phyloP scores from a whole-genome alignment of 2,113 vertebrate genomes.

The Syngnathus scovelli region DNA sequence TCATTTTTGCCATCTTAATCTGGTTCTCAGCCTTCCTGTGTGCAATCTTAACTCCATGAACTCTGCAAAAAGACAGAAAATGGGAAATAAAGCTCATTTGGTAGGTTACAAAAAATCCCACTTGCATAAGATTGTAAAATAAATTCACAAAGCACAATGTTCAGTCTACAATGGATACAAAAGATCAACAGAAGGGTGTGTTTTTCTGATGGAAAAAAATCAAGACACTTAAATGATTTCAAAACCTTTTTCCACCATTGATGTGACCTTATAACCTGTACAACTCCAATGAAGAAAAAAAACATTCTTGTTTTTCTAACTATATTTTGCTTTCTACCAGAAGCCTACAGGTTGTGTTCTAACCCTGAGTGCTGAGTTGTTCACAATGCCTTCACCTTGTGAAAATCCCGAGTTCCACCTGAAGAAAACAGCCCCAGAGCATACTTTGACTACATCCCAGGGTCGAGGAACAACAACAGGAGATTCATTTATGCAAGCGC shows the following conservation, averaged over 20 bases:
- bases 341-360: background rate
- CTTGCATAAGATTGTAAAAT: constrained; percentile 16
- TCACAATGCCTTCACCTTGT: background rate
- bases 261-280: background rate
- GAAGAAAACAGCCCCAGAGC: background rate
- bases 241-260: background rate
- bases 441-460: too few species aligned
- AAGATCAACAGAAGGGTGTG: background rate
- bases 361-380: background rate
- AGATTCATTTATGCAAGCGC: too few species aligned
- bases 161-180: background rate
- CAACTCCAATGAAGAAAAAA: background rate
- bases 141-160: background rate
- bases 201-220: background rate
- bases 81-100: constrained; percentile 40
- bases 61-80: constrained; percentile 64
- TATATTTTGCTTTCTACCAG: background rate
- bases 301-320: too few species aligned
- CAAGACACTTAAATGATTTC: background rate
- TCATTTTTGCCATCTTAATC: constrained; percentile 98
- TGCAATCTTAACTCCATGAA: constrained; percentile 89
- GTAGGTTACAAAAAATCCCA: constrained; percentile 12
- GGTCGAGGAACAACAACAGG: too few species aligned
- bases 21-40: constrained; percentile 94
- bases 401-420: too few species aligned